A percentile compares a stretch with the other conserved stretches of the same genome.
Evolutionary conservation across 2,113 vertebrate genomes (phyloP).

Genomic region (Oreocharis arfaki): DNA sequence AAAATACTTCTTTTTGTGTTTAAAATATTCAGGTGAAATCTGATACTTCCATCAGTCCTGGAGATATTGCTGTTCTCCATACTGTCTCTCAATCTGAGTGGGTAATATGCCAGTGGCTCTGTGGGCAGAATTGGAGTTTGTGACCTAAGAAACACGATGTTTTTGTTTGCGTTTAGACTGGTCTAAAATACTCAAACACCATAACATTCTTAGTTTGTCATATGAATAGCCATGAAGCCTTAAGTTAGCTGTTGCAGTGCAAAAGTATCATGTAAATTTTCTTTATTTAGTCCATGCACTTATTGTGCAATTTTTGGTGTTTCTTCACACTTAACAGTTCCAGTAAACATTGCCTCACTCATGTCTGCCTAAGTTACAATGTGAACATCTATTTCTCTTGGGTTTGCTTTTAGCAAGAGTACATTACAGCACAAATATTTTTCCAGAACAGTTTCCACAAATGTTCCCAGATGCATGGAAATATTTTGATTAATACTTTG

Average conservation of each 20-base stretch:
- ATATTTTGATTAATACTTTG: constrained; percentile 60
- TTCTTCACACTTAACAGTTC: constrained; percentile 55
- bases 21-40: background rate
- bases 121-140: background rate
- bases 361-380: constrained; percentile 32
- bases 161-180: background rate
- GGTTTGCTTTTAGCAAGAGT: constrained; percentile 51
- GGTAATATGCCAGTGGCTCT: background rate
- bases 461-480: constrained; percentile 27
- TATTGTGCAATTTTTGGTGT: constrained; percentile 55
- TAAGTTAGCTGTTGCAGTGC: background rate
- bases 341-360: constrained; percentile 61
- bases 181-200: background rate
- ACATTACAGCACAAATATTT: constrained; percentile 57
- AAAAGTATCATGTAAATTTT: constrained; percentile 17
- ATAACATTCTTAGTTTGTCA: background rate
- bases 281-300: background rate
- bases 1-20: background rate
- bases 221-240: background rate
- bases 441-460: constrained; percentile 44
- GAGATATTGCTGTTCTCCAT: background rate
- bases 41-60: background rate
- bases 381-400: constrained; percentile 51
- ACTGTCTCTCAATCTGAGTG: background rate
- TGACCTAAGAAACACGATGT: background rate